phyloP scores from a whole-genome alignment of 2,113 vertebrate species.

The Otis tarda region DNA sequence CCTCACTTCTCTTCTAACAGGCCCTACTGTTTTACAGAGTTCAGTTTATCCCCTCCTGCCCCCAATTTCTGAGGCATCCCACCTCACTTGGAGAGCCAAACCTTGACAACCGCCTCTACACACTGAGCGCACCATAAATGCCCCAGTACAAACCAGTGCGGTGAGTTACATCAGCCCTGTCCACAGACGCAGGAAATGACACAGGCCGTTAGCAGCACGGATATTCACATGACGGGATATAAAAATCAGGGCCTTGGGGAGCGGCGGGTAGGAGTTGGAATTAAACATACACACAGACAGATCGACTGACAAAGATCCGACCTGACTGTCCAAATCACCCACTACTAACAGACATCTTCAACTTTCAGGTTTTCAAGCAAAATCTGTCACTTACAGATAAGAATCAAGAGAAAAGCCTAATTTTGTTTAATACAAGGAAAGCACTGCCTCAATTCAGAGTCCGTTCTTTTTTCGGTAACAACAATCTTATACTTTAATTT shows the following conservation, averaged over 20 bases:
- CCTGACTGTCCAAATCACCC: background rate
- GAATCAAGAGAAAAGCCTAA: background rate
- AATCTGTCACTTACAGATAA: background rate
- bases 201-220: background rate
- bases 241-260: background rate
- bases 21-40: background rate
- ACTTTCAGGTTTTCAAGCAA: background rate
- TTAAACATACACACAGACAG: background rate
- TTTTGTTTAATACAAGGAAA: background rate
- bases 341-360: background rate
- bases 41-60: background rate
- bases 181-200: background rate
- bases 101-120: background rate
- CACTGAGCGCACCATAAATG: background rate
- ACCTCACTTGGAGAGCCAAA: background rate
- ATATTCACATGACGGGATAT: background rate
- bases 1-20: background rate
- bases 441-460: background rate
- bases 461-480: background rate
- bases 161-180: too few species aligned
- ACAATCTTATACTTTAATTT: background rate
- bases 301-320: background rate
- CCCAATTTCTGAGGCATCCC: background rate
- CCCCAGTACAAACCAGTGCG: background rate
- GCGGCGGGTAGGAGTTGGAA: background rate